Evolutionary conservation across 2,113 vertebrate species (phyloP), one percentile per base, ranked within the genome.

Genomic region (Alligator mississippiensis): DNA sequence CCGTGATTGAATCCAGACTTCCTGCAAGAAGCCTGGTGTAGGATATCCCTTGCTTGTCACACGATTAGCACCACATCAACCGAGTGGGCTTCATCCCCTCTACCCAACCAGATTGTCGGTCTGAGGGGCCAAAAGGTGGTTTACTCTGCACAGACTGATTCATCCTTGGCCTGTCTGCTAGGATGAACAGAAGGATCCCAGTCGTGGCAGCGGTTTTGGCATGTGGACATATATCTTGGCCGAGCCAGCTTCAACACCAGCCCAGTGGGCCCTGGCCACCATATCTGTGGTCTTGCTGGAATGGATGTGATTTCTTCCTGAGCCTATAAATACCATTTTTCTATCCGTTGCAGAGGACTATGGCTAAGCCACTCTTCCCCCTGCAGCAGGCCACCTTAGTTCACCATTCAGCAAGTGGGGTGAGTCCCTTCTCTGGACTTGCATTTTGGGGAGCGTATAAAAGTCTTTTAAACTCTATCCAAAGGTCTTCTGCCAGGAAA

Each of bases 321-420:
- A 89, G 2, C 12, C 47, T 30, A 47, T 82, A 80, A 90, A 88
- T 84, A 21, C 82, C 30, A 84, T 19, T 84, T 84, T 55, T 77
- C 75, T 77, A 86, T 90, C 83, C 87, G 5, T 84, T 89, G 58
- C 85, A 82, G 85, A 91, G 61, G 70, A 22, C 85, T 55, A 75
- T 22, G 79, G 58, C 28, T 74, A 74, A 74, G 34, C 70, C 70
- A 72, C 38, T 38, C 68, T 60, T 64, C 61, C 80, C 87, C 70
- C 82, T 68, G 64, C 70, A 58, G 28, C 22, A 85, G 64, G 17
- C 14, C 85, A 47, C 6, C 54, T 2, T 6, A 63, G 54, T 76
- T 34, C 62, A 4, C 57, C 75, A 38, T 34, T 74, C 59, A 63
- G n/a, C 25, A 58, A 17, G 38, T 80, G 78, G 68, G 87, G 75